Evolutionary conservation across 2,888 invertebrate species (phyloP), one percentile per base, ranked within the genome.

Genomic region (Cenopis cana): DNA sequence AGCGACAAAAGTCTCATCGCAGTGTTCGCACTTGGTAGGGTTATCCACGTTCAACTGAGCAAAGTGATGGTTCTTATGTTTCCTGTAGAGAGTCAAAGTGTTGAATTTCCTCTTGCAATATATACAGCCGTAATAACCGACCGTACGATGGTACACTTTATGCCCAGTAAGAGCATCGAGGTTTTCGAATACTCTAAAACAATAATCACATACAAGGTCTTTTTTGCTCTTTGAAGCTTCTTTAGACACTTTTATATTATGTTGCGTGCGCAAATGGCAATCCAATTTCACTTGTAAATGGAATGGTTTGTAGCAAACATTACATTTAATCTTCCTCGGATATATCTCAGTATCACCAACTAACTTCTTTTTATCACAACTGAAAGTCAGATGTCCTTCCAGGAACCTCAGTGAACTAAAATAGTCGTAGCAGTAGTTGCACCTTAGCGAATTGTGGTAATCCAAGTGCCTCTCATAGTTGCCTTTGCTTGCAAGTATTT

Each of bases 1-100:
- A 20, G 93, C 91, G 20, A 94, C 89, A 73, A 95, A 95, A 0
- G 91, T 94, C 74, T 94, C 93, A 76, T 94, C 94, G 81, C 94
- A 94, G 80, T 89, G 93, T 81, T 90, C 94, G 82, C 87, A 94
- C 76, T 87, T 92, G 10, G 83, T 89, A 33, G 88, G 94, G 73
- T 89, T 93, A 66, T 91, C 94, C 67, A 82, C 89, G 76, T 89
- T 93, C 59, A 84, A 85, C 79, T 85, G 91, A 59, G 82, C 76
- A 76, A 88, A 90, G 82, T 89, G 94, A 72, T 93, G 91, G 50
- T 88, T 92, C 82, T 94, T 93, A 76, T 95, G 95, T 74, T 94
- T 90, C 18, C 92, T 87, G 76, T 92, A 92, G 0, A 88, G 76
- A 3, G 93, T 92, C 76, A 92, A 81, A 0, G 94, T 93, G 75